Evolutionary conservation across 2,888 invertebrate genomes (phyloP).

Genomic region (Zaprionus lineosus): DNA sequence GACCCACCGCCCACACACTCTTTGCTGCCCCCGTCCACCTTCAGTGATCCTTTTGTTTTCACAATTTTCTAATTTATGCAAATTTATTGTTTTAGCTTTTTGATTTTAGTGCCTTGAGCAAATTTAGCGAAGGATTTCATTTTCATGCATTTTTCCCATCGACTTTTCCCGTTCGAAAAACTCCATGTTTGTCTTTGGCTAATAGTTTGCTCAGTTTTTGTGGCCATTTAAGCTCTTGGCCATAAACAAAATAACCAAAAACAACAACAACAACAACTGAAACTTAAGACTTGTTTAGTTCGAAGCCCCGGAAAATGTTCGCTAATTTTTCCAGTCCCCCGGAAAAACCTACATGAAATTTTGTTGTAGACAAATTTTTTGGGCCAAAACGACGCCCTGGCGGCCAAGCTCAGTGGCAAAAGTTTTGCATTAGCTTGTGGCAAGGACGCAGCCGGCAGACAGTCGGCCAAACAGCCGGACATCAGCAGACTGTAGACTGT

Average conservation of each 20-base stretch:
- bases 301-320: constrained; percentile 38
- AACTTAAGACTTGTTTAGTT: constrained; percentile 1
- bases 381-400: not conserved
- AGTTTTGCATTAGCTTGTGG: constrained; percentile 65
- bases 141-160: not conserved
- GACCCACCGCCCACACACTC: too few species aligned
- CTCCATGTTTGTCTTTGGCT: not conserved
- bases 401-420: constrained; percentile 37
- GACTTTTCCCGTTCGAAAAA: not conserved
- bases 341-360: constrained; percentile 22
- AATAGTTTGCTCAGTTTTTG: constrained; percentile 29
- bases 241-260: constrained; percentile 13
- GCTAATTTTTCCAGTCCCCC: constrained; percentile 54
- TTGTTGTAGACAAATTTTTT: constrained; percentile 47
- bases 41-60: not conserved
- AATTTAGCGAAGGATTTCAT: constrained; percentile 32
- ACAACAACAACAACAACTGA: not conserved
- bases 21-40: too few species aligned
- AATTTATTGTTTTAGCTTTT: constrained; percentile 56
- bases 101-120: constrained; percentile 13
- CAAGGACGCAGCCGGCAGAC: constrained; percentile 19
- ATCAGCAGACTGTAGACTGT: too few species aligned
- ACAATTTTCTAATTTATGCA: constrained; percentile 69
- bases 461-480: too few species aligned
- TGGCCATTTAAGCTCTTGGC: constrained; percentile 26